Conservation (phyloP, 2,888 invertebrate genomes). For the Drosophila ezoana region DNA sequence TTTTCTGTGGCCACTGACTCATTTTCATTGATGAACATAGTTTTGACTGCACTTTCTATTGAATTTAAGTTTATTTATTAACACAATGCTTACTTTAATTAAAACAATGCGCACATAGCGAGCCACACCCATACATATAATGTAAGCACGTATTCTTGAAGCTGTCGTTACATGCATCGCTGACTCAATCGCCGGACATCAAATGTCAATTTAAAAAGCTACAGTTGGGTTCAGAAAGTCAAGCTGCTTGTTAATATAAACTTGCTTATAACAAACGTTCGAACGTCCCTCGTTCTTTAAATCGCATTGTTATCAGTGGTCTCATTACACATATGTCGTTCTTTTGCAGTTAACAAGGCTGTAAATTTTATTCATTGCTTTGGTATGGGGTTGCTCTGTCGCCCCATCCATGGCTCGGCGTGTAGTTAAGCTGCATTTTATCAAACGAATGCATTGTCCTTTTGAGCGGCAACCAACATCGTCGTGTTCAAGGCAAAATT, state of each 20-base stretch:
- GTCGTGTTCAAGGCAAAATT: slow-evolving; percentile 45
- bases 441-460: slow-evolving; percentile 46
- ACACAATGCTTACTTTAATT: slow-evolving; percentile 12
- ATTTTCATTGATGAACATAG: slow-evolving; percentile 19
- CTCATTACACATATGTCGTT: slow-evolving; percentile 16
- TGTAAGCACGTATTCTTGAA: not conserved
- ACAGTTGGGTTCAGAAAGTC: slow-evolving; percentile 23
- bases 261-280: not conserved
- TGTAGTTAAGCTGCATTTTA: slow-evolving; percentile 48
- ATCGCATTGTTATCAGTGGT: slow-evolving; percentile 1
- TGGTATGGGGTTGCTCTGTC: slow-evolving; percentile 40
- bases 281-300: not conserved
- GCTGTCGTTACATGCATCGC: slow-evolving; percentile 4
- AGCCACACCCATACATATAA: not conserved
- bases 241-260: not conserved
- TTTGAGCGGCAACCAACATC: slow-evolving; percentile 15
- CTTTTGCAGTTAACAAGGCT: slow-evolving; percentile 30
- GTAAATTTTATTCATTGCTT: slow-evolving; percentile 32
- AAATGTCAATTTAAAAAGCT: slow-evolving; percentile 25
- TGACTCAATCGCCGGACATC: slow-evolving; percentile 28
- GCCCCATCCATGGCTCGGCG: slow-evolving; percentile 8
- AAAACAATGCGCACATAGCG: not conserved
- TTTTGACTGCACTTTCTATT: slow-evolving; percentile 8
- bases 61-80: slow-evolving; percentile 15
- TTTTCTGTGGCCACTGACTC: slow-evolving; percentile 11